Evolutionary conservation across 2,797 vertebrate genomes (phyloP), one percentile per base, ranked within the genome.

Genomic region (Crossoptilon crossoptilon): DNA sequence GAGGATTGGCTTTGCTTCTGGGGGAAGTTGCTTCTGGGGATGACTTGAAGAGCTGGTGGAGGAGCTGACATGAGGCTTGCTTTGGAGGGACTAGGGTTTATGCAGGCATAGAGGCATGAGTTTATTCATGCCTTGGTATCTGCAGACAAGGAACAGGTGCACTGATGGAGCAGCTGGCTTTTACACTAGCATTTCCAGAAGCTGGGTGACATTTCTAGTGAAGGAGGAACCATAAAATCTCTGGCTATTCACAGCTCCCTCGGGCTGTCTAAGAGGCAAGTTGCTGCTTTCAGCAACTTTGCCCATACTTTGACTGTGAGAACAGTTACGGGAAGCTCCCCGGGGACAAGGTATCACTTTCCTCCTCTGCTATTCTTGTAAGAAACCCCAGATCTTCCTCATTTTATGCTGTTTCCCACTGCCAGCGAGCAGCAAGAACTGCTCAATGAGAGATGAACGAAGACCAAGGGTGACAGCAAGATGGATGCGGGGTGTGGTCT

Each of bases 111-210:
- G 17, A 10, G 27, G 24, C 48, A 49, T 49, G 43, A 35, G 55
- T 70, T 83, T 92, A 73, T 56, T 56, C 84, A 85, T 68, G 75
- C 68, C 58, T 86, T 27, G 39, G 74, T 92, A 71, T 90, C 59
- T 86, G 80, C 55, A 55, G 46, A 69, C 0, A 22, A 84, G 88
- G 80, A 92, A 66, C 85, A 95, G 88, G 77, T 93, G 90, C 56
- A 55, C 1, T 81, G 85, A 78, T 59, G 67, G 70, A 92, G 79
- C 85, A 95, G 90, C 88, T 86, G 90, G 41, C 69, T 55, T 74
- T 41, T 76, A 55, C 80, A 63, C 73, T 58, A 72, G 37, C 1
- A 1, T 79, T 91, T 77, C 60, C 75, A 93, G 82, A 85, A 60
- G 82, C 79, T 91, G 64, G 48, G 48, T 31, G 24, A 33, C 2